Evolutionary conservation across 2,888 invertebrate species (phyloP).

Genomic region (Scelioninae gen. 1): DNA sequence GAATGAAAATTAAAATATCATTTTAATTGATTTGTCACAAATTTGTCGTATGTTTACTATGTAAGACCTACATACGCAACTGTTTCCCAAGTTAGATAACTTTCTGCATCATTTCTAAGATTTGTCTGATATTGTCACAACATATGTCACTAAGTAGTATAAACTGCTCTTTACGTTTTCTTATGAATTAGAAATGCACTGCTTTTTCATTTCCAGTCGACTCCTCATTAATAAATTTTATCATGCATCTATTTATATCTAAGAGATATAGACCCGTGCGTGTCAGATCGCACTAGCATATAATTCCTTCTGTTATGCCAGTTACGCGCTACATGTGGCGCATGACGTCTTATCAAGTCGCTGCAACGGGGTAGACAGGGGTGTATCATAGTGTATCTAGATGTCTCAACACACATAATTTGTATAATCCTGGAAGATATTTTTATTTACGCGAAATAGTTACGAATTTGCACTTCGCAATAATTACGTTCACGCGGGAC

Average conservation of each 20-base stretch:
- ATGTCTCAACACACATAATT: constrained; percentile 47
- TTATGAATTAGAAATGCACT: constrained; percentile 22
- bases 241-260: constrained; percentile 54
- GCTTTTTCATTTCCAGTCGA: constrained; percentile 41
- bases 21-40: no score
- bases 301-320: constrained; percentile 78
- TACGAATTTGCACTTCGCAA: constrained; percentile 7
- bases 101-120: no score
- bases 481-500: constrained; percentile 4
- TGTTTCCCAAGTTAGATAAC: no score
- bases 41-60: no score
- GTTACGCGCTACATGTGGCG: constrained; percentile 80
- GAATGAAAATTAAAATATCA: no score
- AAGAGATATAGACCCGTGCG: constrained; percentile 69
- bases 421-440: constrained; percentile 34
- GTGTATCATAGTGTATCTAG: constrained; percentile 38
- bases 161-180: constrained; percentile 3
- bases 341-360: constrained; percentile 71
- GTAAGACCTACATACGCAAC: no score
- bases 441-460: constrained; percentile 17
- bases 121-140: no score
- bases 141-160: constrained; percentile 1
- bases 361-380: constrained; percentile 46
- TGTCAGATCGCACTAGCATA: constrained; percentile 76
- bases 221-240: constrained; percentile 58